A percentile compares a stretch with the other conserved stretches of the same genome.
phyloP scores from a whole-genome alignment of 1,140 invertebrate species.

The Drosophila lowei region DNA sequence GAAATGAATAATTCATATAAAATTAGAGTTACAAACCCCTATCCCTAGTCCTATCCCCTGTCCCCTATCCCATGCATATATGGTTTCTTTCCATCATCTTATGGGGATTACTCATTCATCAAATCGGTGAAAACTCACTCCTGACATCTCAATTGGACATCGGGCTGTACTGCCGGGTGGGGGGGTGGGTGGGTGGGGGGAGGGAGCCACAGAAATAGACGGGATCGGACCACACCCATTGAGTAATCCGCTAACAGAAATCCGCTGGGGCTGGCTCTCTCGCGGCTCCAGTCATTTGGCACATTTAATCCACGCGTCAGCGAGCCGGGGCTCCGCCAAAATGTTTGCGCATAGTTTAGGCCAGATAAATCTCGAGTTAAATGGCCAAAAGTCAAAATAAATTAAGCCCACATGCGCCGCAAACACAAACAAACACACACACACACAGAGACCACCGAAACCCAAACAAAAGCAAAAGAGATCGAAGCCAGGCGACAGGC shows the following conservation, averaged over 20 bases:
- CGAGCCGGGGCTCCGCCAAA: slow-evolving; percentile 48
- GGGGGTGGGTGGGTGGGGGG: too few species aligned
- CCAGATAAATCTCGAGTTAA: slow-evolving; percentile 80
- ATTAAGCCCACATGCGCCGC: slow-evolving; percentile 74
- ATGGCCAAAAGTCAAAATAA: slow-evolving; percentile 82
- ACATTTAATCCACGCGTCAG: slow-evolving; percentile 79
- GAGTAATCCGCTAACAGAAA: slow-evolving; percentile 58
- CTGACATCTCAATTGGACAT: slow-evolving; percentile 72
- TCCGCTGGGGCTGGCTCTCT: slow-evolving; percentile 10
- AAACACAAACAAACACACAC: slow-evolving; percentile 18
- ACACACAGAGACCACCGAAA: neutral
- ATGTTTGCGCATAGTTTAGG: slow-evolving; percentile 76
- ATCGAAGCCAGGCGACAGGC: slow-evolving; percentile 56
- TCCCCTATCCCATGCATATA: too few species aligned
- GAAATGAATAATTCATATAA: neutral
- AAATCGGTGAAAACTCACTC: slow-evolving; percentile 23
- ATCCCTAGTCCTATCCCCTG: too few species aligned
- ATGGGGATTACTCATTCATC: slow-evolving; percentile 34
- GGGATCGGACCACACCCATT: slow-evolving; percentile 53
- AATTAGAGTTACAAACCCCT: neutral
- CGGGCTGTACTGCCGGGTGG: slow-evolving; percentile 3
- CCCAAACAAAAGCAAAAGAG: slow-evolving; percentile 35
- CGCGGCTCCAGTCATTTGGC: slow-evolving; percentile 62
- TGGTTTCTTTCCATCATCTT: slow-evolving; percentile 17
- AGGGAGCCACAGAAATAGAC: slow-evolving; percentile 18